These are phyloP conservation scores for Oligia fasciuncula DNA, from an alignment of 2,888 invertebrate genomes.

Conservation along the genomic window DNA sequence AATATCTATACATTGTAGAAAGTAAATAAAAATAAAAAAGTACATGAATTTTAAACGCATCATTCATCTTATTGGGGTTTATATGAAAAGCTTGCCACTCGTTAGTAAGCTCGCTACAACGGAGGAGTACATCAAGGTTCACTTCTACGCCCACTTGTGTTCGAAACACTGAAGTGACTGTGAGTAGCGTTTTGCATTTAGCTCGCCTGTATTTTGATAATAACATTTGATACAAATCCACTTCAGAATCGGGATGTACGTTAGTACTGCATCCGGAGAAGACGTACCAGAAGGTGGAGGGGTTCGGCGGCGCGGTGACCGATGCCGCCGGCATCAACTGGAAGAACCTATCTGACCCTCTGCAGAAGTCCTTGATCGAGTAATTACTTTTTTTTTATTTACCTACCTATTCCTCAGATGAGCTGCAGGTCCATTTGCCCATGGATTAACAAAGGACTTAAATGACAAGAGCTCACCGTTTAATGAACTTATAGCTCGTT, in stretches of 20 bases:
- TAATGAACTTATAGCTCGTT: background rate
- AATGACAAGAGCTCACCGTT: background rate
- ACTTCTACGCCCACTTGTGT: background rate
- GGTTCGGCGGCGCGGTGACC: slow-evolving; percentile 96
- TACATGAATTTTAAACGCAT: background rate
- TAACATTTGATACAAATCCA: background rate
- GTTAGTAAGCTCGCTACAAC: background rate
- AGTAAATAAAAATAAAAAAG: background rate
- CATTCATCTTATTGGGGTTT: background rate
- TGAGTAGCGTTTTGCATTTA: background rate
- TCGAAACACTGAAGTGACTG: background rate
- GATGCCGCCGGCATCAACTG: slow-evolving; percentile 92
- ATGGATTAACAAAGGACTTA: background rate
- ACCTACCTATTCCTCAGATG: background rate
- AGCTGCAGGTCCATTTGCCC: background rate
- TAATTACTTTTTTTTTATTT: slow-evolving; percentile 37
- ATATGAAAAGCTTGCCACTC: background rate
- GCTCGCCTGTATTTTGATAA: background rate
- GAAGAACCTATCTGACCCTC: slow-evolving; percentile 83
- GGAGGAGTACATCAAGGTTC: background rate
- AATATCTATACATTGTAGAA: background rate
- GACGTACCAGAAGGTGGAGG: slow-evolving; percentile 92
- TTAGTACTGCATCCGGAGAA: slow-evolving; percentile 50
- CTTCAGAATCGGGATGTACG: slow-evolving; percentile 31
- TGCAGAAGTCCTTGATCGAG: slow-evolving; percentile 77